phyloP scores from a whole-genome alignment of 1,140 invertebrate species.

The Liolophura sinensis region DNA sequence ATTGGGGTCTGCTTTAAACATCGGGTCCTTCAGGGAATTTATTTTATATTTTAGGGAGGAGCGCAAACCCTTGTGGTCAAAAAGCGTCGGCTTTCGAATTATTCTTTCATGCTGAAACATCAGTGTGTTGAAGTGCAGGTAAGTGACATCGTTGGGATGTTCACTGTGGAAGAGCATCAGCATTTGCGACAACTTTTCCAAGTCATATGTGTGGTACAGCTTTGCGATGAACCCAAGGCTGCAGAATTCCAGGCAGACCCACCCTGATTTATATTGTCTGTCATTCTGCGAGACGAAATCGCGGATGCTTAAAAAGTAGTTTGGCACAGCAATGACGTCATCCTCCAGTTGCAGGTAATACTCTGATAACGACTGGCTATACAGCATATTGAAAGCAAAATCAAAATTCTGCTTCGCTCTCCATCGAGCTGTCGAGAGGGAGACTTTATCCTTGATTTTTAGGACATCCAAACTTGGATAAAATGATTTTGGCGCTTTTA shows the following conservation, averaged over 20 bases:
- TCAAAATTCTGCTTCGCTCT: constrained; percentile 53
- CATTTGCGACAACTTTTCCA: constrained; percentile 45
- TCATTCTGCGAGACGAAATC: constrained; percentile 34
- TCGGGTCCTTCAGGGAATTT: constrained; percentile 81
- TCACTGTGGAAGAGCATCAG: constrained; percentile 51
- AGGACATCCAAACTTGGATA: constrained; percentile 53
- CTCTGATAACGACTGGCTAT: constrained; percentile 36
- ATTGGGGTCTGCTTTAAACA: constrained; percentile 31
- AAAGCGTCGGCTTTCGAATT: constrained; percentile 45
- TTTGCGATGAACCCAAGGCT: constrained; percentile 55
- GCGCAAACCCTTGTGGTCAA: constrained; percentile 54
- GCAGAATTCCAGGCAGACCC: constrained; percentile 51
- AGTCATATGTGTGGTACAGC: constrained; percentile 45
- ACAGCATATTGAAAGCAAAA: constrained; percentile 48
- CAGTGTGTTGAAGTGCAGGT: constrained; percentile 47
- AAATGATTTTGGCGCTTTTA: constrained; percentile 41
- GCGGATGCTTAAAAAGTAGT: constrained; percentile 40
- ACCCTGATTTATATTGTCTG: constrained; percentile 22
- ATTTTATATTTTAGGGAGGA: constrained; percentile 82
- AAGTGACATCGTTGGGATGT: constrained; percentile 55
- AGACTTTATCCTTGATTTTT: constrained; percentile 35
- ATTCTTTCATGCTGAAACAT: constrained; percentile 27
- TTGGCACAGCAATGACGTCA: constrained; percentile 40
- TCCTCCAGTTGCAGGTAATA: constrained; percentile 56
- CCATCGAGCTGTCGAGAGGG: constrained; percentile 47